These are phyloP conservation scores for Hoplodrina ambigua DNA, from an alignment of 2,888 invertebrate species.

Conservation along the genomic window DNA sequence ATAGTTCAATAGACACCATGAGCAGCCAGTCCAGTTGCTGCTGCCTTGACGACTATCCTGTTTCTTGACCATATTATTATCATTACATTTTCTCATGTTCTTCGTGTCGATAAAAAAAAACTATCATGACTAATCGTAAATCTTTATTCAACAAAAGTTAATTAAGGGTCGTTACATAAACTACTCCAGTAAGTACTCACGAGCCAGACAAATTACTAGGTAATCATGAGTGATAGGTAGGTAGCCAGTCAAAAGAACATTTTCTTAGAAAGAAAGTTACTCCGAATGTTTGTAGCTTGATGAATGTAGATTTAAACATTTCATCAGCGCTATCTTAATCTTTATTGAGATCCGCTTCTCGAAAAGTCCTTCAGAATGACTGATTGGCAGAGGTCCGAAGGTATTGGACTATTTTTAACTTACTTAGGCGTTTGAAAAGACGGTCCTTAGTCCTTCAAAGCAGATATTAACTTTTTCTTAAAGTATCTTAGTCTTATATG, in stretches of 20 bases:
- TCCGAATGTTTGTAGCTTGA: constrained; percentile 6
- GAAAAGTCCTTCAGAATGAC: constrained; percentile 28
- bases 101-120: constrained; percentile 7
- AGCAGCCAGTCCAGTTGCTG: too few relatives aligned
- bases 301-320: constrained; percentile 48
- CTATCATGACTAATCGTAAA: constrained; percentile 22
- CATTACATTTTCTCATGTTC: neutral
- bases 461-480: constrained; percentile 29
- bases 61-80: neutral
- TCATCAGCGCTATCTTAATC: constrained; percentile 48
- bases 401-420: constrained; percentile 31
- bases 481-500: constrained; percentile 38
- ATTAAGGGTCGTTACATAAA: constrained; percentile 30
- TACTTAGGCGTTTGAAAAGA: constrained; percentile 31
- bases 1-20: too few relatives aligned
- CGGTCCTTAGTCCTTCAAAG: constrained; percentile 10
- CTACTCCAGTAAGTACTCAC: constrained; percentile 14
- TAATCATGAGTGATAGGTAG: constrained; percentile 33
- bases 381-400: constrained; percentile 42
- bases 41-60: too few relatives aligned
- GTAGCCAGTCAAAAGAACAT: constrained; percentile 6
- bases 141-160: constrained; percentile 32
- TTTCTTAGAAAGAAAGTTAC: constrained; percentile 12
- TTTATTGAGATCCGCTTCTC: constrained; percentile 26
- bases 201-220: constrained; percentile 31